Percentiles rank a stretch among this genome's conserved stretches.
These are phyloP conservation scores for Ochropacha duplaris DNA, from an alignment of 2,888 invertebrate species.

Conservation along the genomic window DNA sequence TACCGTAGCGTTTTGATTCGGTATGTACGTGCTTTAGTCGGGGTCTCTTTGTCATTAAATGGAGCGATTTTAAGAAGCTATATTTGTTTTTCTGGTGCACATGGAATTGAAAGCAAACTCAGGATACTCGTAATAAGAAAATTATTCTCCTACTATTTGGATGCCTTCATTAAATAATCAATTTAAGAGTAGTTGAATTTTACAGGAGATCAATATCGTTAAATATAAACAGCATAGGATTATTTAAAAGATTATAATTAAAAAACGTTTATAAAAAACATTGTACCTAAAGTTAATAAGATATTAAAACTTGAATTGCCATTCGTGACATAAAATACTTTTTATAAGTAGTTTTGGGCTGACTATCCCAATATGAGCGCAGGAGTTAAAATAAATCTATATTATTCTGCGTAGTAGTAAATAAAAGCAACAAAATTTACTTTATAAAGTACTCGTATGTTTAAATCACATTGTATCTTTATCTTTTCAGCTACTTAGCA, in stretches of 20 bases:
- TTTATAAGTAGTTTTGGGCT: no score
- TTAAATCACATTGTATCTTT: constrained; percentile 8
- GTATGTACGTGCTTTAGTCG: constrained; percentile 60
- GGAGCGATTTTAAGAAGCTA: constrained; percentile 34
- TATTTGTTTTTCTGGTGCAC: constrained; percentile 37
- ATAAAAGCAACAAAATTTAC: neutral
- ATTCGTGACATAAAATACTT: no score
- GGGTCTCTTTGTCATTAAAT: constrained; percentile 69
- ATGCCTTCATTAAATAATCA: neutral
- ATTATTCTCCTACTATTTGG: neutral
- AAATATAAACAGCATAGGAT: neutral
- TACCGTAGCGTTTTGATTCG: constrained; percentile 56
- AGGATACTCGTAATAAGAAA: constrained; percentile 18
- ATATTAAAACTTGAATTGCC: no score
- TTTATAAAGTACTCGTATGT: neutral
- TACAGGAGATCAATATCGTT: neutral
- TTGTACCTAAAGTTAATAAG: no score
- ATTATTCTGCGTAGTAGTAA: neutral
- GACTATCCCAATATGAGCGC: no score
- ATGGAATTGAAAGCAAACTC: constrained; percentile 10
- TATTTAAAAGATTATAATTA: no score
- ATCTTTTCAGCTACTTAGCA: constrained; percentile 21
- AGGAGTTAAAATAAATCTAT: no score
- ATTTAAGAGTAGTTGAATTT: neutral
- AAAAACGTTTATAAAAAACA: no score